phyloP scores from a whole-genome alignment of 2,888 invertebrate genomes.

The Limnephilus marmoratus region DNA sequence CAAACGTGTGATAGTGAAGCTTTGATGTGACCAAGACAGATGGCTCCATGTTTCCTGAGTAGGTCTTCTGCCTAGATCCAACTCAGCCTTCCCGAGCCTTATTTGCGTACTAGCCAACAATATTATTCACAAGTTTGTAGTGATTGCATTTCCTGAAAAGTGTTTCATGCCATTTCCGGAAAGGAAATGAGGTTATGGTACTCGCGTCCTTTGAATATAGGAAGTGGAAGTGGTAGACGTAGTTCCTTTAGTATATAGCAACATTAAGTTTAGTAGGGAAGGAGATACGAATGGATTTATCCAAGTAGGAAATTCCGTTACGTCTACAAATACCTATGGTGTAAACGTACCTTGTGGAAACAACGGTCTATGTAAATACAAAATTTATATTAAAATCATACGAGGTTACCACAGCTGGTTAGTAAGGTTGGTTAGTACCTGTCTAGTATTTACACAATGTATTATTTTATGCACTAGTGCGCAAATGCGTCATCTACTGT shows the following conservation, averaged over 20 bases:
- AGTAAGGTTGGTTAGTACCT: too few species aligned
- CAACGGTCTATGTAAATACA: neutral
- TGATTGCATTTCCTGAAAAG: constrained; percentile 40
- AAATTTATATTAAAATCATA: too few species aligned
- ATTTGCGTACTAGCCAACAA: neutral
- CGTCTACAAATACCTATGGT: neutral
- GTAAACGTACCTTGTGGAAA: too few species aligned
- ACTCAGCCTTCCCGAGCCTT: neutral
- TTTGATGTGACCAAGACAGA: neutral
- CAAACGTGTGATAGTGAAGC: neutral
- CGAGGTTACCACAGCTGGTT: too few species aligned
- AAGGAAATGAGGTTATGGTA: constrained; percentile 36
- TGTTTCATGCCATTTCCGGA: constrained; percentile 42
- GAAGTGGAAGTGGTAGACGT: neutral
- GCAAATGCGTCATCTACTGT: too few species aligned
- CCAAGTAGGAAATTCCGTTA: neutral
- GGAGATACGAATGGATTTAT: neutral
- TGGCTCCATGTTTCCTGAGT: neutral
- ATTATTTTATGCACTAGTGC: too few species aligned
- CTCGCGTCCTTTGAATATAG: constrained; percentile 22
- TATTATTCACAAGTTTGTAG: constrained; percentile 30
- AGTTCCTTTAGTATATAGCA: neutral
- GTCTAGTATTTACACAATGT: too few species aligned
- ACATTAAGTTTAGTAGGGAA: neutral
- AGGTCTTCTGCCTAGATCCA: neutral